These are phyloP conservation scores for Parazoanthus darwini DNA, from an alignment of 92 coral and sea anemone species.

Conservation along the genomic window DNA sequence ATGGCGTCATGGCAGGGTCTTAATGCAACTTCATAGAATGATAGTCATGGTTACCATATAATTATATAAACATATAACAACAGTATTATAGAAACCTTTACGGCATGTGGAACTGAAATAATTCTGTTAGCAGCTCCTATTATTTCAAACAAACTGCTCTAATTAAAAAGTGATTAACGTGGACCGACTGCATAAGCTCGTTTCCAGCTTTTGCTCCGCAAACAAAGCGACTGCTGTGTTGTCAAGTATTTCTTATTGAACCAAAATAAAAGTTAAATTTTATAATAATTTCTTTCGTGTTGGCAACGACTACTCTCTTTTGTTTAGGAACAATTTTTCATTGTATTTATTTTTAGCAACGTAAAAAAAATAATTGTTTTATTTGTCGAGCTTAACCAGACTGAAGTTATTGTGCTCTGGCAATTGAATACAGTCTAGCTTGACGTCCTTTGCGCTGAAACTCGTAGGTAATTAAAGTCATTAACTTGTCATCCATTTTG, in stretches of 20 bases:
- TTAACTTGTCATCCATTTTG: constrained; percentile 13
- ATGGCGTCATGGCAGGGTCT: too few relatives aligned
- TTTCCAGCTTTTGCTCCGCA: not conserved
- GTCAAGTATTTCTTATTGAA: not conserved
- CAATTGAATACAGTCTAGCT: not conserved
- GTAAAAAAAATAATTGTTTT: not conserved
- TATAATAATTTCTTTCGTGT: not conserved
- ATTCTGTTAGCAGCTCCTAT: too few relatives aligned
- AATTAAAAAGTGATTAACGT: too few relatives aligned
- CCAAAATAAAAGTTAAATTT: not conserved
- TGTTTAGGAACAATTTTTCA: not conserved
- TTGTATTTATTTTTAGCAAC: not conserved
- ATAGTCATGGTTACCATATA: too few relatives aligned
- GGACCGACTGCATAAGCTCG: not conserved
- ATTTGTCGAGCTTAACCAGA: not conserved
- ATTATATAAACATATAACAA: too few relatives aligned
- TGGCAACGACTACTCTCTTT: not conserved
- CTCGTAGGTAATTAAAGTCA: not conserved
- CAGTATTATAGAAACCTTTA: too few relatives aligned
- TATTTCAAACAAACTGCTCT: too few relatives aligned
- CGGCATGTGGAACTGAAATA: too few relatives aligned
- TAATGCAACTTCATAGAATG: too few relatives aligned
- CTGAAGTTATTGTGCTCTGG: constrained; percentile 5
- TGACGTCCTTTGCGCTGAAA: not conserved
- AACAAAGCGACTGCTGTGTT: not conserved